These are phyloP conservation scores for Himalopsyche phryganea DNA, from an alignment of 1,140 invertebrate species.

Conservation along the genomic window DNA sequence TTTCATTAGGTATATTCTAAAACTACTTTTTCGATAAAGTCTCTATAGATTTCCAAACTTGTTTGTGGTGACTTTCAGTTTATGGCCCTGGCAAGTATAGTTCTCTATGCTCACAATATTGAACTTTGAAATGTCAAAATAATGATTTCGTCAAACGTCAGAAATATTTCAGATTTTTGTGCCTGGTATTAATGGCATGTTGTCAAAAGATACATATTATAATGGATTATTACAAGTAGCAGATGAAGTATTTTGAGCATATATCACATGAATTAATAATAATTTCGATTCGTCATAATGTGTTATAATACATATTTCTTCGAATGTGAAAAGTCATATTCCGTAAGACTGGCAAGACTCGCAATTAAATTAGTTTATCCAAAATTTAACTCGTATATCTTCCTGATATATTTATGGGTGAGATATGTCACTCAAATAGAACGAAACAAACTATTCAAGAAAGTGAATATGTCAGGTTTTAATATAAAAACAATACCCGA, in stretches of 20 bases:
- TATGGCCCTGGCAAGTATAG: too few relatives aligned
- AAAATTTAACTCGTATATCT: conserved; percentile 14
- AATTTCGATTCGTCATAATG: neutral
- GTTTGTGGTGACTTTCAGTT: too few relatives aligned
- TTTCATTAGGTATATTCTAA: too few relatives aligned
- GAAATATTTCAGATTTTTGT: neutral
- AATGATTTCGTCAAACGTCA: neutral
- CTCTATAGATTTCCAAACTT: too few relatives aligned
- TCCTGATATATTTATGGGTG: conserved; percentile 23
- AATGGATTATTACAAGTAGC: neutral
- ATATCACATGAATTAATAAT: too few relatives aligned
- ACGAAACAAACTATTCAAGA: conserved; percentile 13
- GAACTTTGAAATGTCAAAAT: conserved; percentile 2
- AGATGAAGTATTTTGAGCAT: too few relatives aligned
- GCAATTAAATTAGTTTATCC: conserved; percentile 17
- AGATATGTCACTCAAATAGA: conserved; percentile 16
- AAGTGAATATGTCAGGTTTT: conserved; percentile 10
- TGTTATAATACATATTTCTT: neutral
- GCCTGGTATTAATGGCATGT: neutral
- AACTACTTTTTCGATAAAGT: too few relatives aligned
- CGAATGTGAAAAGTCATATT: neutral
- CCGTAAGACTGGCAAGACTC: conserved; percentile 7
- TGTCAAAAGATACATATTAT: too few relatives aligned
- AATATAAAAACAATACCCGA: conserved; percentile 20
- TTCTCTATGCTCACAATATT: neutral